These are phyloP conservation scores for Eudyptes chrysolophus DNA, from an alignment of 2,113 vertebrate species.

Conservation along the genomic window DNA sequence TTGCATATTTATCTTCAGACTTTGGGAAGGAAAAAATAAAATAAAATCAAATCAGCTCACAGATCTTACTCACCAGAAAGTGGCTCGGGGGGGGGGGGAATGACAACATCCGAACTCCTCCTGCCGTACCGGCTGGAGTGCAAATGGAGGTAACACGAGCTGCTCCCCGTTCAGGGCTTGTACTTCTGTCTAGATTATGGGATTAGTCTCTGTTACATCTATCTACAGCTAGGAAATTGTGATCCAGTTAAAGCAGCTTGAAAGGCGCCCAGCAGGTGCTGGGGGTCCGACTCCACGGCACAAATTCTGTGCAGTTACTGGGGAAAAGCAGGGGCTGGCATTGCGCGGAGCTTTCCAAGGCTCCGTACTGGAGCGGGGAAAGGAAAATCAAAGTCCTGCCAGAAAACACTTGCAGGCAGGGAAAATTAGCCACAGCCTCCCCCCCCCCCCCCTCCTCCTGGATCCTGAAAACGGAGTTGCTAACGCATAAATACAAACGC, in stretches of 20 bases:
- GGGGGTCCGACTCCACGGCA: background rate
- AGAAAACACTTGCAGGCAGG: background rate
- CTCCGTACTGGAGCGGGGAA: background rate
- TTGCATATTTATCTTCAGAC: background rate
- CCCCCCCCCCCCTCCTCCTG: rapidly evolving
- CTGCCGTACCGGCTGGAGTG: background rate
- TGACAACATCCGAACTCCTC: background rate
- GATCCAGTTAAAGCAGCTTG: constrained; percentile 46
- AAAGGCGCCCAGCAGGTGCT: constrained; percentile 59
- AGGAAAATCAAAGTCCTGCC: background rate
- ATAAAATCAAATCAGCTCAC: background rate
- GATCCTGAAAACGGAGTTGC: background rate
- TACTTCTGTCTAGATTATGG: constrained; percentile 36
- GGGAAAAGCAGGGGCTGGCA: background rate
- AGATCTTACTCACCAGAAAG: background rate
- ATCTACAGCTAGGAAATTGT: constrained; percentile 49
- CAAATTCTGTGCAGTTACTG: background rate
- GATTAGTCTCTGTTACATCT: constrained; percentile 51
- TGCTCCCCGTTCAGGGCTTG: constrained; percentile 16
- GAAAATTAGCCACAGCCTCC: background rate
- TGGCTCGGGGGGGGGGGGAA: background rate
- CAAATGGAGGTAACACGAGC: constrained; percentile 19
- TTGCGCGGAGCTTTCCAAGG: background rate
- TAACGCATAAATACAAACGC: background rate
- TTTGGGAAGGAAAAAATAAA: background rate